Conservation (phyloP, 1,140 invertebrate genomes). For the Rhagoletis pomonella region DNA sequence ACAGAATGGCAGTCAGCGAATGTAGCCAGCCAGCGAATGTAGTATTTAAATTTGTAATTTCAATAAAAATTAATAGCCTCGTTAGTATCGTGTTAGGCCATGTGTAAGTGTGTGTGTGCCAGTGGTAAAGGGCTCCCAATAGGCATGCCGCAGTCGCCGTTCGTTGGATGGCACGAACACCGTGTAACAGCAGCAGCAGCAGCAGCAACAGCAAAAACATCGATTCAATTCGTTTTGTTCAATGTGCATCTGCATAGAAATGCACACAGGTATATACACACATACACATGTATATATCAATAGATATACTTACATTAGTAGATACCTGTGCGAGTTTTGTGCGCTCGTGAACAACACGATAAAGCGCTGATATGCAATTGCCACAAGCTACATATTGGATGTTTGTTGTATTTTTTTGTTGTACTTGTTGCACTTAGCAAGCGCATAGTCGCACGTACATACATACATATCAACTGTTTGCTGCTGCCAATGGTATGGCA, state of each 20-base stretch:
- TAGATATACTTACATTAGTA: neutral
- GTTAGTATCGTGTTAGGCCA: conserved; percentile 44
- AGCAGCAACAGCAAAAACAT: neutral
- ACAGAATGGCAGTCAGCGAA: neutral
- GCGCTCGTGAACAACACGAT: conserved; percentile 15
- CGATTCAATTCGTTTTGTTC: conserved; percentile 22
- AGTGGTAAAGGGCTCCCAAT: conserved; percentile 10
- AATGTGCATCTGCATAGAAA: neutral
- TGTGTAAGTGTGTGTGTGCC: neutral
- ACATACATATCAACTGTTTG: neutral
- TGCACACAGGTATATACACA: neutral
- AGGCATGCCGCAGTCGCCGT: conserved; percentile 2
- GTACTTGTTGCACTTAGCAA: neutral
- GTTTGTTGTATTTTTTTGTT: neutral
- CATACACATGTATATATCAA: neutral
- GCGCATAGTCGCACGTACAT: neutral
- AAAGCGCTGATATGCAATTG: conserved; percentile 1
- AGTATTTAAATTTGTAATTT: conserved; percentile 48
- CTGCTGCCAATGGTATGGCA: neutral
- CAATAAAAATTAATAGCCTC: conserved; percentile 50
- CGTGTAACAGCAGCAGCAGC: conserved; percentile 29
- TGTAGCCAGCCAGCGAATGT: conserved; percentile 15
- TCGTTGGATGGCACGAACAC: conserved; percentile 11
- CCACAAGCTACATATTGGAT: neutral
- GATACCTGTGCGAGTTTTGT: neutral